Percentiles rank a stretch among this genome's conserved stretches.
Conservation (phyloP, 2,113 vertebrate species). For the Phylloscopus trochilus region DNA sequence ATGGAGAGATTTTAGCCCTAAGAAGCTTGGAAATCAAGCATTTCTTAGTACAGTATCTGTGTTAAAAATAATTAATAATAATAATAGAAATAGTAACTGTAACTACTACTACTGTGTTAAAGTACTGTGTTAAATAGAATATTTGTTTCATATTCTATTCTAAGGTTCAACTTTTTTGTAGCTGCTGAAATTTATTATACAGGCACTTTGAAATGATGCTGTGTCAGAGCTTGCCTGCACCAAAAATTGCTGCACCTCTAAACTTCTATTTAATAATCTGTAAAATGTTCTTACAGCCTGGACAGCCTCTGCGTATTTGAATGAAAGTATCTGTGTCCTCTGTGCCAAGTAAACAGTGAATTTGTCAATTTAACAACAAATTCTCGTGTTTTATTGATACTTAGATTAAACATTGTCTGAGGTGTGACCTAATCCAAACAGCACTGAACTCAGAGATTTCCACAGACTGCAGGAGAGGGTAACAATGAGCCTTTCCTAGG, state of each 20-base stretch:
- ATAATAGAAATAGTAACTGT: neutral
- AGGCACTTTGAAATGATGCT: neutral
- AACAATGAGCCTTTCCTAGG: neutral
- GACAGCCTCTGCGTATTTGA: neutral
- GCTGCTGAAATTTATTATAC: neutral
- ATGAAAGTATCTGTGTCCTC: neutral
- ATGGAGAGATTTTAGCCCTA: neutral
- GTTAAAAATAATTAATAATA: neutral
- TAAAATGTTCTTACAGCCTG: neutral
- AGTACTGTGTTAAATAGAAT: neutral
- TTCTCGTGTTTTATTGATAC: neutral
- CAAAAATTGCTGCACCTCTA: neutral
- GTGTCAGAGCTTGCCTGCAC: neutral
- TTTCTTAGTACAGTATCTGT: neutral
- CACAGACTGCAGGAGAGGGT: neutral
- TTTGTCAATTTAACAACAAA: neutral
- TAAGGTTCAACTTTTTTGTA: neutral
- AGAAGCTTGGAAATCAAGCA: neutral
- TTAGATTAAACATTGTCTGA: neutral
- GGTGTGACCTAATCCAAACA: neutral
- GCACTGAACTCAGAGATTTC: neutral
- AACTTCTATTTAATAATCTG: neutral
- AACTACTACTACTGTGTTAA: neutral
- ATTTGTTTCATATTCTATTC: neutral
- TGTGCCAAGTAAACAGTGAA: neutral